Percentiles rank a stretch among this genome's conserved stretches.
These are phyloP conservation scores for Catostylus mosaicus DNA, from an alignment of 30 jellyfish, hydroid and myxozoan genomes.

Conservation along the genomic window DNA sequence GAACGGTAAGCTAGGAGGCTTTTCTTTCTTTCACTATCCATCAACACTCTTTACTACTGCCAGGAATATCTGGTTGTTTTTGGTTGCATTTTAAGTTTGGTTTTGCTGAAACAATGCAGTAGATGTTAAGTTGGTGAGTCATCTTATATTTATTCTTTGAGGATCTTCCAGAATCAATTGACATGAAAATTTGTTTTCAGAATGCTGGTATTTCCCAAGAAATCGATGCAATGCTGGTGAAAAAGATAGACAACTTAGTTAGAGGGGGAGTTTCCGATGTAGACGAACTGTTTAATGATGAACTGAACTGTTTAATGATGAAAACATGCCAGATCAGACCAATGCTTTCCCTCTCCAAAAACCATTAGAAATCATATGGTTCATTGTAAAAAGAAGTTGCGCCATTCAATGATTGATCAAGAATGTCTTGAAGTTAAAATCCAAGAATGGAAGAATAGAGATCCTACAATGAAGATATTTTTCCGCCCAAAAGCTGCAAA, in stretches of 20 bases:
- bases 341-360: slow-evolving; percentile 12
- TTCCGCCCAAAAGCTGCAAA: slow-evolving; percentile 21
- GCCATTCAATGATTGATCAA: slow-evolving; percentile 40
- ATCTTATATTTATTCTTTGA: too few relatives aligned
- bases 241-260: slow-evolving; percentile 17
- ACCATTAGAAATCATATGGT: slow-evolving; percentile 28
- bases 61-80: too few relatives aligned
- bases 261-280: slow-evolving; percentile 42
- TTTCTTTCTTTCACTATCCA: too few relatives aligned
- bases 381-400: not conserved
- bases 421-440: slow-evolving; percentile 33
- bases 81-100: too few relatives aligned
- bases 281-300: not conserved
- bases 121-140: too few relatives aligned
- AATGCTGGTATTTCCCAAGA: slow-evolving; percentile 51
- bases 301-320: too few relatives aligned
- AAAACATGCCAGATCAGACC: too few relatives aligned
- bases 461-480: slow-evolving; percentile 19
- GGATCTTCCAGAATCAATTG: too few relatives aligned
- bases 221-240: slow-evolving; percentile 18
- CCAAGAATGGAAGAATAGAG: slow-evolving; percentile 30
- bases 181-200: slow-evolving; percentile 1
- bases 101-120: too few relatives aligned
- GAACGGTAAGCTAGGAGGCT: too few relatives aligned
- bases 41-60: too few relatives aligned